Evolutionary conservation across 2,888 invertebrate genomes (phyloP), one percentile per base, ranked within the genome.

Genomic region (Ceratothoa steindachneri): DNA sequence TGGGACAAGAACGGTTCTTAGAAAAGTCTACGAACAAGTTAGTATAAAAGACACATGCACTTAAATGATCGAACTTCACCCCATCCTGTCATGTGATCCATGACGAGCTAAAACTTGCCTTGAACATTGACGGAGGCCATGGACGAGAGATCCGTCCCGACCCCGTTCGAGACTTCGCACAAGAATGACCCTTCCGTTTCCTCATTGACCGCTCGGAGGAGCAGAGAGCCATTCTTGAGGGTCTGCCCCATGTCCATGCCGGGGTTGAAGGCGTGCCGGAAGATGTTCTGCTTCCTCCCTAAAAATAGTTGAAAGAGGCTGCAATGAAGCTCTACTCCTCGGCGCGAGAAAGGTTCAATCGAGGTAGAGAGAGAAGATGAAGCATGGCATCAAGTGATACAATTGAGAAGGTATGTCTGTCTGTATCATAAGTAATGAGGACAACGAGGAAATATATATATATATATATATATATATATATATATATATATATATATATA

Each of bases 161-260:
- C 83, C 1, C 84, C 83, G 74, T 86, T 86, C 30, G 83, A 83
- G 7, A 85, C 84, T 72, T 85, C 83, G 77, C 86, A 86, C 31
- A 85, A 81, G 80, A 85, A 86, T 80, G 83, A 83, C 0, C 86
- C 85, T 70, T 83, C 83, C 72, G 85, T 69, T 19, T 69, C 67
- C 31, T 78, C 78, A 5, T 73, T 74, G 22, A 73, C 91, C 82
- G 90, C 89, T 82, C 90, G 89, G 81, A 78, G 64, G 29, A 78
- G 24, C 3, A 78, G 70, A 9, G 75, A 73, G 7, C 78, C 78
- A 70, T 78, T 78, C 31, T 65, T 52, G 67, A 65, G 71, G 2
- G 69, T 72, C 28, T 70, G 30, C 24, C 75, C 75, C 9, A 71
- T 53, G 22, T 55, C 30, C 30, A 68, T 9, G 31, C 66, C 52